phyloP scores from a whole-genome alignment of 2,113 vertebrate genomes.

The Empidonax traillii region DNA sequence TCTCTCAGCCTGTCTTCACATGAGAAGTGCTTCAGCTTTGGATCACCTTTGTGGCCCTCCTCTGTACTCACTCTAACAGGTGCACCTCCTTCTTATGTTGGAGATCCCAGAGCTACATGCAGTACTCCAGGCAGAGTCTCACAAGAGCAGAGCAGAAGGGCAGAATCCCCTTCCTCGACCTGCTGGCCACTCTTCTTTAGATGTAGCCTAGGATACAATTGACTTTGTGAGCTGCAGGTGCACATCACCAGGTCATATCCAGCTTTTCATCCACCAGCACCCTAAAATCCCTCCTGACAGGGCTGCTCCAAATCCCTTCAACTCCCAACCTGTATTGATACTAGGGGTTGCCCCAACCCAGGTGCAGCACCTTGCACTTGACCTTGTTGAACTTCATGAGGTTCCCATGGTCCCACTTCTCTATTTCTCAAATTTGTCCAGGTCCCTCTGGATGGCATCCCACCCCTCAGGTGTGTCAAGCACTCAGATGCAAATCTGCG shows the following conservation, averaged over 20 bases:
- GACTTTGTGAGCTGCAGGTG: not conserved
- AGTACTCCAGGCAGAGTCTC: not conserved
- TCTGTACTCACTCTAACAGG: accelerated
- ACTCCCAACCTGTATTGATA: not conserved
- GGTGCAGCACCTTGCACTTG: not conserved
- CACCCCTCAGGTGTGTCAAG: not conserved
- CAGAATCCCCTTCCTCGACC: accelerated
- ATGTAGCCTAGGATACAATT: accelerated
- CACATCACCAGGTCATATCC: not conserved
- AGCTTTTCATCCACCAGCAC: not conserved
- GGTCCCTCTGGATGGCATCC: not conserved
- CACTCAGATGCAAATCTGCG: not conserved
- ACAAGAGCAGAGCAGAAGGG: not conserved
- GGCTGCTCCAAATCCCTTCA: not conserved
- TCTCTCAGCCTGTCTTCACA: not conserved
- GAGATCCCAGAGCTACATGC: not conserved
- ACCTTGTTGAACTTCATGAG: not conserved
- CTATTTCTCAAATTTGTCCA: not conserved
- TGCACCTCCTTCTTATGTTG: accelerated
- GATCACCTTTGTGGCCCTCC: not conserved
- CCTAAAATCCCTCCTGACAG: not conserved
- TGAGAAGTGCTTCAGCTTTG: not conserved
- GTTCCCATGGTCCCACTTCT: not conserved
- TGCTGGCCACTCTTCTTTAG: accelerated
- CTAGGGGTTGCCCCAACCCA: not conserved